phyloP scores from a whole-genome alignment of 2,888 invertebrate species.

The Drosophila tripunctata region DNA sequence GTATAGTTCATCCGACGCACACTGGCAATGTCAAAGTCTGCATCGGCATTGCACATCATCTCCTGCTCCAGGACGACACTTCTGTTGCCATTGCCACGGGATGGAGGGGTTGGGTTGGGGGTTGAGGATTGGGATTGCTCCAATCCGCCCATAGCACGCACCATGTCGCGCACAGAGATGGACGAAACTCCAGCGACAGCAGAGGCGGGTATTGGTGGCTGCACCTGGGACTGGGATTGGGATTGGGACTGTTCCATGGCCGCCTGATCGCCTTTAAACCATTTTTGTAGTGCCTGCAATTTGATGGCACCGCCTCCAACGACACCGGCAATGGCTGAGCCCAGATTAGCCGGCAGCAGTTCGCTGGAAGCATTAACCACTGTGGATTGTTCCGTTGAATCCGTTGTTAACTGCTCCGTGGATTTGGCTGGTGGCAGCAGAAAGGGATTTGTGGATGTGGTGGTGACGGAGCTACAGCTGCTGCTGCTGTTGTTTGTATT shows the following conservation, averaged over 20 bases:
- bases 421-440: slow-evolving; percentile 68
- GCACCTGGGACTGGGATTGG: too few species aligned
- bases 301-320: slow-evolving; percentile 84
- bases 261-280: slow-evolving; percentile 84
- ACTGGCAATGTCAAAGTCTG: slow-evolving; percentile 81
- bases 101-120: not conserved
- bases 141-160: slow-evolving; percentile 88
- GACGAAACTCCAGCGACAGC: slow-evolving; percentile 56
- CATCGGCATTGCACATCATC: slow-evolving; percentile 84
- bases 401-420: slow-evolving; percentile 11
- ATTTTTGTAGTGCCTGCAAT: slow-evolving; percentile 84
- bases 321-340: slow-evolving; percentile 84
- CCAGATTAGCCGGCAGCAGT: slow-evolving; percentile 78
- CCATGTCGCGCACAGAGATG: slow-evolving; percentile 89
- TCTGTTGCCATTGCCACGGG: slow-evolving; percentile 90
- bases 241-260: slow-evolving; percentile 70
- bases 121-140: slow-evolving; percentile 82
- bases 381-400: slow-evolving; percentile 41
- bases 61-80: slow-evolving; percentile 85
- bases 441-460: slow-evolving; percentile 80
- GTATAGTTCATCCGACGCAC: slow-evolving; percentile 84
- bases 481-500: not conserved
- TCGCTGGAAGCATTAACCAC: slow-evolving; percentile 55
- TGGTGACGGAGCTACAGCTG: slow-evolving; percentile 33
- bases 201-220: not conserved